Percentiles rank a stretch among this genome's conserved stretches.
phyloP scores from a whole-genome alignment of 2,797 vertebrate species.

The Amniataba percoides region DNA sequence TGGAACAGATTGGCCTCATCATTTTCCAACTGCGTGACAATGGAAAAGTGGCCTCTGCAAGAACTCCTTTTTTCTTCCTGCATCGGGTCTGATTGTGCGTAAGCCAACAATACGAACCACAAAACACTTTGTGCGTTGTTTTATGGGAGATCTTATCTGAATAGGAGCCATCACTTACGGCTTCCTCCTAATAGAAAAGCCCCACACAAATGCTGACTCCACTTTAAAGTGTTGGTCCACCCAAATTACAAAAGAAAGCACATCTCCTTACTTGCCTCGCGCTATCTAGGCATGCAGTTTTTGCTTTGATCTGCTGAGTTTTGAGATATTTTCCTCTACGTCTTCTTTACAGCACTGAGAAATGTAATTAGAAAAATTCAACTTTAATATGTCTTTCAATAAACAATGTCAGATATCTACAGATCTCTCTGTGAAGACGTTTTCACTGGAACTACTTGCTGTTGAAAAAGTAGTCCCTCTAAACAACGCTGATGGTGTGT shows the following conservation, averaged over 20 bases:
- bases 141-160: conserved; percentile 28
- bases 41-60: conserved; percentile 58
- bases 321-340: background rate
- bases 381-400: background rate
- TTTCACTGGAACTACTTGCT: background rate
- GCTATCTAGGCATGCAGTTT: background rate
- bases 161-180: conserved; percentile 23
- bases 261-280: background rate
- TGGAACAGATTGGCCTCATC: conserved; percentile 76
- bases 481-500: background rate
- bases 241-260: conserved; percentile 17
- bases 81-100: conserved; percentile 55
- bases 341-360: background rate
- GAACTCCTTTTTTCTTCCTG: conserved; percentile 40
- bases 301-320: conserved; percentile 2
- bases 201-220: conserved; percentile 18
- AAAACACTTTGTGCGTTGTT: conserved; percentile 16
- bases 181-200: conserved; percentile 22
- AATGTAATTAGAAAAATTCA: background rate
- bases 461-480: background rate
- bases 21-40: conserved; percentile 72
- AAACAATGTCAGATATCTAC: background rate
- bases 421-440: background rate
- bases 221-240: conserved; percentile 14
- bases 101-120: conserved; percentile 32